phyloP scores from a whole-genome alignment of 2,113 vertebrate species.

The Corydoras maculifer region DNA sequence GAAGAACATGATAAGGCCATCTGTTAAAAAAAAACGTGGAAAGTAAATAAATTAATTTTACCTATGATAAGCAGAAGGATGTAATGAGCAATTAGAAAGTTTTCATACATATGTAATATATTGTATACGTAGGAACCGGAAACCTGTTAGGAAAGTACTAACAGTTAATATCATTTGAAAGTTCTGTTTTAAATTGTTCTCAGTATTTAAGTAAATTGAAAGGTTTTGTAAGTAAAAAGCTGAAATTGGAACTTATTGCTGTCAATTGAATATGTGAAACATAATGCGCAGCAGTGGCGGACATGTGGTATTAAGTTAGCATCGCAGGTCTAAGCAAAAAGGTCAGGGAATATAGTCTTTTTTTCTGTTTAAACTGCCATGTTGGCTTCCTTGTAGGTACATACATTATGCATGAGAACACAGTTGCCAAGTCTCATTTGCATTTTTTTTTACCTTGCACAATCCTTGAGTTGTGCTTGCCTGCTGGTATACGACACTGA shows the following conservation, averaged over 20 bases:
- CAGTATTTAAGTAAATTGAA: too few relatives aligned
- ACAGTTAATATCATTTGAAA: too few relatives aligned
- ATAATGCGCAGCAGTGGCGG: conserved; percentile 13
- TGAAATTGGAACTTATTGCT: neutral
- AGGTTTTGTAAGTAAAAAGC: too few relatives aligned
- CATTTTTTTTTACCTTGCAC: conserved; percentile 36
- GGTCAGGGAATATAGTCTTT: conserved; percentile 21
- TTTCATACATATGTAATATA: too few relatives aligned
- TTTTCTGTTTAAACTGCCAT: neutral
- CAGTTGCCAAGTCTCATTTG: conserved; percentile 29
- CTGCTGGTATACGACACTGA: conserved; percentile 13
- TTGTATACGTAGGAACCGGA: too few relatives aligned
- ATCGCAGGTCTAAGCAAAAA: conserved; percentile 27
- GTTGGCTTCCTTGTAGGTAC: conserved; percentile 25
- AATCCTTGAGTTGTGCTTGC: conserved; percentile 23
- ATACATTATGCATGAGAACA: conserved; percentile 44
- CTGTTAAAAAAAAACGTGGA: conserved; percentile 39
- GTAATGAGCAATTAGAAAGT: too few relatives aligned
- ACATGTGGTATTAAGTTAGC: conserved; percentile 23
- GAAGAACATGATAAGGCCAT: conserved; percentile 34
- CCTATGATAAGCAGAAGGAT: conserved; percentile 7
- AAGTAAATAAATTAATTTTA: conserved; percentile 26
- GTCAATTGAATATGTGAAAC: conserved; percentile 3
- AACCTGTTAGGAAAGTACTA: too few relatives aligned
- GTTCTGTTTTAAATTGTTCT: too few relatives aligned